A percentile compares a stretch with the other conserved stretches of the same genome.
These are phyloP conservation scores for Aphaenogaster floridana DNA, from an alignment of 1,140 invertebrate species.

Conservation along the genomic window DNA sequence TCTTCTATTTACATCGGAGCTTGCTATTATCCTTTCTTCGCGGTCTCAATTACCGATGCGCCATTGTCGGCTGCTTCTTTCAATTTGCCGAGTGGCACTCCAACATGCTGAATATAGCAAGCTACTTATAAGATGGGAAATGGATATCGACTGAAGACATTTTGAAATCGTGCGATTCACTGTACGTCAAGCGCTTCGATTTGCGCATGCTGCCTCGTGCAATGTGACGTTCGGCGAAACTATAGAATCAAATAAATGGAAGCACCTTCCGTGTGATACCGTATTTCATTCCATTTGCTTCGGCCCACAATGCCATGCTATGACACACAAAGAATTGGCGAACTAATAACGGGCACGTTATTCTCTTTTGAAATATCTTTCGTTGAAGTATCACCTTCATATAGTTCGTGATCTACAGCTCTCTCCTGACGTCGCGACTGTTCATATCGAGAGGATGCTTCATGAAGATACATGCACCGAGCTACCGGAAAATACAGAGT, in stretches of 20 bases:
- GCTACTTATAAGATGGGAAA: conserved; percentile 29
- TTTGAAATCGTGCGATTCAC: conserved; percentile 13
- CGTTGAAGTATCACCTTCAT: not conserved
- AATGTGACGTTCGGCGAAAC: not conserved
- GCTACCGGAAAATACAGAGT: conserved; percentile 28
- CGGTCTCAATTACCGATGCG: conserved; percentile 60
- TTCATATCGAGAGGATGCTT: conserved; percentile 44
- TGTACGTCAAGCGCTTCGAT: not conserved
- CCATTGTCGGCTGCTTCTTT: conserved; percentile 52
- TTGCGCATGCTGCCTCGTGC: not conserved
- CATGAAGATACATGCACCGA: conserved; percentile 46
- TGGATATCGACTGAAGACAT: not conserved
- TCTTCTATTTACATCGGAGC: conserved; percentile 63
- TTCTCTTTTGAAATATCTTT: conserved; percentile 27
- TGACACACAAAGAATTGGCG: not conserved
- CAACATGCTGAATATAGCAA: conserved; percentile 24
- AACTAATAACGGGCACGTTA: not conserved
- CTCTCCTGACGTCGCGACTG: conserved; percentile 13
- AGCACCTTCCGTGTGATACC: not conserved
- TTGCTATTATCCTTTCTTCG: conserved; percentile 45
- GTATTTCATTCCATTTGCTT: not conserved
- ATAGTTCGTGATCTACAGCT: not conserved
- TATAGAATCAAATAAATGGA: not conserved
- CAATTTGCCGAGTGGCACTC: conserved; percentile 34
- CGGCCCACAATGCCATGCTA: not conserved